phyloP scores from a whole-genome alignment of 2,113 vertebrate species.

The Leucosticte australis region DNA sequence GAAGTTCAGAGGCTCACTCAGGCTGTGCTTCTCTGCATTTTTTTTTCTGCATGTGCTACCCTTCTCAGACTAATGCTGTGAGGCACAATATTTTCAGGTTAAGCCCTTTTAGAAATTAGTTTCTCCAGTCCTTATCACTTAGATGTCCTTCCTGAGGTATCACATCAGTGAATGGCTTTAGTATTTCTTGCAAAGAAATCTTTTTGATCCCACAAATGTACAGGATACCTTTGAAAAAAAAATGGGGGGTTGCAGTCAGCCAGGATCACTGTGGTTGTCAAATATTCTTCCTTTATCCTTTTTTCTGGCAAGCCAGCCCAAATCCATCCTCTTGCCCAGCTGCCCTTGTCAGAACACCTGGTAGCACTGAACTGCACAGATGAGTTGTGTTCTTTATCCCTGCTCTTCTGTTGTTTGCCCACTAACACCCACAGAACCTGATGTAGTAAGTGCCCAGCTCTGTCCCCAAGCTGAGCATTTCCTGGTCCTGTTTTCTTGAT shows the following conservation, averaged over 20 bases:
- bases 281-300: not conserved
- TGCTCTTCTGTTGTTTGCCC: not conserved
- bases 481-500: not conserved
- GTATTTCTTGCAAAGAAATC: not conserved
- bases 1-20: not conserved
- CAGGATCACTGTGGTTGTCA: not conserved
- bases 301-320: not conserved
- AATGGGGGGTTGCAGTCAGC: not conserved
- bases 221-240: not conserved
- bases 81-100: not conserved
- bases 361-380: not conserved
- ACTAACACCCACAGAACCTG: not conserved
- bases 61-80: not conserved
- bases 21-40: not conserved
- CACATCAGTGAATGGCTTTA: not conserved
- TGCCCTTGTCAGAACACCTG: not conserved
- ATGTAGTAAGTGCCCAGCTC: not conserved
- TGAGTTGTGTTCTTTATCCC: not conserved
- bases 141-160: not conserved
- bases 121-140: not conserved
- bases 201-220: not conserved
- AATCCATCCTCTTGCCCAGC: not conserved
- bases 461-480: not conserved
- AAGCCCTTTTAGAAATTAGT: not conserved
- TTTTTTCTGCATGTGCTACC: not conserved